Conservation (phyloP, 64 coral and sea anemone species). For the Montipora sp. region DNA sequence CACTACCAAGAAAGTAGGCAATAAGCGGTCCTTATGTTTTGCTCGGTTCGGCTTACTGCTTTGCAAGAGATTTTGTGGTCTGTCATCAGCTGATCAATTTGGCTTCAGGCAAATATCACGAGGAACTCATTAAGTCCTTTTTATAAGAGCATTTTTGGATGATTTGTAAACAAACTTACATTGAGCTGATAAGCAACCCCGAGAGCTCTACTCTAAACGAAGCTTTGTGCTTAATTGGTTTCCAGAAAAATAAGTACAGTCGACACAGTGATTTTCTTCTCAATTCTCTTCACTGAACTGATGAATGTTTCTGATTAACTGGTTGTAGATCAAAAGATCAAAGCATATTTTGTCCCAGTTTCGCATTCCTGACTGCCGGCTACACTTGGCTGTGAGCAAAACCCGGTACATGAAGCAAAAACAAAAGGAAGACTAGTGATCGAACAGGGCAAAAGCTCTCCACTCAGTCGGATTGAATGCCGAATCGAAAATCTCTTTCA, state of each 20-base stretch:
- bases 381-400: not conserved
- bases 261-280: not conserved
- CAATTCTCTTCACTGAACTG: not conserved
- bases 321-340: constrained; percentile 18
- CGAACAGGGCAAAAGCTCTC: not conserved
- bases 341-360: not conserved
- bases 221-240: not conserved
- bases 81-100: constrained; percentile 4
- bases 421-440: not conserved
- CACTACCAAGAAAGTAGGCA: too few relatives aligned
- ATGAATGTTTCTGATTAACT: not conserved
- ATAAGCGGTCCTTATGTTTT: too few relatives aligned
- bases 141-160: not conserved
- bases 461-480: too few relatives aligned
- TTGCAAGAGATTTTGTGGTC: not conserved
- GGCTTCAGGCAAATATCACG: constrained; percentile 23
- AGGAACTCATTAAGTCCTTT: not conserved
- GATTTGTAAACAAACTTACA: constrained; percentile 1
- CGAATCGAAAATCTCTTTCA: too few relatives aligned
- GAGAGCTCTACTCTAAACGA: not conserved
- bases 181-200: not conserved
- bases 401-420: not conserved
- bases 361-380: not conserved
- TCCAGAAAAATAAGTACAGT: not conserved
- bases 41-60: too few relatives aligned